Base-by-base conservation (phyloP, 2,113 vertebrate species). In the Limnothrissa miodon region DNA sequence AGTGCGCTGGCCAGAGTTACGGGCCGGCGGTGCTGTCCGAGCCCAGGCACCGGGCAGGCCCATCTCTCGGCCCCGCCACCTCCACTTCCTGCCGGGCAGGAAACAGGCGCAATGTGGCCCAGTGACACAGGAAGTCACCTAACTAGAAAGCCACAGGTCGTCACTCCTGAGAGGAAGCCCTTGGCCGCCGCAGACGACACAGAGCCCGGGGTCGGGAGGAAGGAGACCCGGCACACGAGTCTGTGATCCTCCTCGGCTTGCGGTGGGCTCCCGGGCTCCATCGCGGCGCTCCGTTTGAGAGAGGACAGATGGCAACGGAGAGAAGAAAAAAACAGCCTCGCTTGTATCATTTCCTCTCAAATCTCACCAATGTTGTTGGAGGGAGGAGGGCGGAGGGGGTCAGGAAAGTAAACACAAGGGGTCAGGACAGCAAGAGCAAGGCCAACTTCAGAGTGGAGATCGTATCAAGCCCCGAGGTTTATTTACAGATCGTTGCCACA, bases 11-110 rank as follows among this genome's bases (percentile, higher is more conserved):
- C 53, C 79, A 83, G 83, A 62, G 83, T 85, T 82, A 70, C 9
- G 6, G 78, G 11, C 51, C 51, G 51, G 78, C 70, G 83, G 82
- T 87, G 78, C 86, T 84, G 85, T 83, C 86, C 42, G 6, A 42
- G 42, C 42, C 89, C 81, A 84, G 89, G 29, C 33, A 33, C 87
- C 81, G 90, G 88, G 80, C 86, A 90, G 88, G 80, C 86, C 53
- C 66, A 45, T 39, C 13, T 78, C 70, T 70, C 29, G 74, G n/a
- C n/a, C 83, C 86, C 88, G 85, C 86, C 88, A 82, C 85, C 79
- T 86, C 87, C 86, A 86, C 74, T 90, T 93, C 92, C 92, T 88
- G 91, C 81, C 87, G 39, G 81, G 51, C 87, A 90, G 92, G 92
- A 94, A 92, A 87, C 88, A 85, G 86, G 84, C 85, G 87, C 85